Percentiles rank a stretch among this genome's conserved stretches.
Evolutionary conservation across 2,113 vertebrate species (phyloP).

Genomic region (Mugil cephalus): DNA sequence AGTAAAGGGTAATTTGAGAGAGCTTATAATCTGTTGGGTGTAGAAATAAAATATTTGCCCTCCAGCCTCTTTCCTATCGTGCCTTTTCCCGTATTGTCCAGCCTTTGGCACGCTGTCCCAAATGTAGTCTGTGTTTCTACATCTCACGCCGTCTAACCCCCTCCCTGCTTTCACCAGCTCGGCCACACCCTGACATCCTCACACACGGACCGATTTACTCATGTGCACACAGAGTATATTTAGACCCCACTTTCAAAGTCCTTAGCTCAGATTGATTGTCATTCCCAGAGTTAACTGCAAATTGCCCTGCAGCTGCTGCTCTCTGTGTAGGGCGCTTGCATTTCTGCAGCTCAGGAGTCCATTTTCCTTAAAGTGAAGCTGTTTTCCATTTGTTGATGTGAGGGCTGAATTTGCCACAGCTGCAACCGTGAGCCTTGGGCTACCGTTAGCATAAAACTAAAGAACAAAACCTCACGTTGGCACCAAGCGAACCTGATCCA

Average conservation of each 20-base stretch:
- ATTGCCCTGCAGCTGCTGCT: background rate
- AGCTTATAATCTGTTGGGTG: constrained; percentile 3
- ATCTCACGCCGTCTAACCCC: no score
- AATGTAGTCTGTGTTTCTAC: background rate
- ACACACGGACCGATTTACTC: background rate
- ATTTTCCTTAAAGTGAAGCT: background rate
- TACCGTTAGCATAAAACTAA: background rate
- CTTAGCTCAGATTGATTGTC: background rate
- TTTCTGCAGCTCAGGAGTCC: background rate
- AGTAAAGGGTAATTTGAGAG: constrained; percentile 38
- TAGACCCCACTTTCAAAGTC: background rate
- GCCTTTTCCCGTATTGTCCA: no score
- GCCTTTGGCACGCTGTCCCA: background rate
- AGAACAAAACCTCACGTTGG: background rate
- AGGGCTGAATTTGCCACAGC: background rate
- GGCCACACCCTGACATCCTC: constrained; percentile 23
- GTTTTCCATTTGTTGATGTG: background rate
- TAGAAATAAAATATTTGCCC: no score
- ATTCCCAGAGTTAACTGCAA: constrained; percentile 7
- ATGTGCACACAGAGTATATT: background rate
- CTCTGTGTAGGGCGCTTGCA: no score
- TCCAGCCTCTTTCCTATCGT: no score
- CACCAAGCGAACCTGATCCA: background rate
- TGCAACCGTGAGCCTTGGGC: no score
- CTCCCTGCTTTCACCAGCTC: background rate